Evolutionary conservation across 2,797 vertebrate genomes (phyloP), one percentile per base, ranked within the genome.

Genomic region (Enteromius thamalakanensis): DNA sequence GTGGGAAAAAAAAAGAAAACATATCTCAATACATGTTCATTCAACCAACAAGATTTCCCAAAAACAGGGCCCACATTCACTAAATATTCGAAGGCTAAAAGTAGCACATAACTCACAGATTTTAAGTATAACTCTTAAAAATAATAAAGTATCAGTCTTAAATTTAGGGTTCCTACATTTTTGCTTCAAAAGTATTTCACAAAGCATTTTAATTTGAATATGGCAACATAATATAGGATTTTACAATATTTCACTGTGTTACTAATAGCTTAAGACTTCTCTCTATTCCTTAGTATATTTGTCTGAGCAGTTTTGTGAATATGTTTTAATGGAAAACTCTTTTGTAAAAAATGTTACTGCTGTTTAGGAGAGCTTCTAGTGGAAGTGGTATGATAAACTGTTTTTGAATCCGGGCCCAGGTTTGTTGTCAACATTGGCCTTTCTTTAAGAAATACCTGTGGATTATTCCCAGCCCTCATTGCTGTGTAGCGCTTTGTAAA

Each of bases 361-460:
- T n/a, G 9, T 55, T n/a, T 55, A 55, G 51, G 19, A 53, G 21
- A 55, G 10, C 21, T 23, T 8, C 4, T 23, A 10, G 10, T 23
- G 3, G 53, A 11, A 23, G 11, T 23, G 9, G 55, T 23, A 23
- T 4, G n/a, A 23, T 23, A 58, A 58, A 23, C 19, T 4, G 1
- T 23, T 23, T 58, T n/a, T 58, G n/a, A 58, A 58, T 23, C 23
- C 9, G 1, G 21, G n/a, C 55, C n/a, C 55, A 68, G 17, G 8
- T 55, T 55, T 34, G 6, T 67, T n/a, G 34, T 60, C 29, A 45
- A n/a, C 4, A 0, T n/a, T 78, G 11, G 62, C 15, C 11, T 37
- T 23, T 60, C 3, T 26, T 26, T 26, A 26, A 42, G 12, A 2
- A 75, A 29, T 21, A 99, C 97, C 96, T 98, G 97, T 14, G 90